Evolutionary conservation across 1,140 invertebrate species (phyloP).

Genomic region (Apis florea): DNA sequence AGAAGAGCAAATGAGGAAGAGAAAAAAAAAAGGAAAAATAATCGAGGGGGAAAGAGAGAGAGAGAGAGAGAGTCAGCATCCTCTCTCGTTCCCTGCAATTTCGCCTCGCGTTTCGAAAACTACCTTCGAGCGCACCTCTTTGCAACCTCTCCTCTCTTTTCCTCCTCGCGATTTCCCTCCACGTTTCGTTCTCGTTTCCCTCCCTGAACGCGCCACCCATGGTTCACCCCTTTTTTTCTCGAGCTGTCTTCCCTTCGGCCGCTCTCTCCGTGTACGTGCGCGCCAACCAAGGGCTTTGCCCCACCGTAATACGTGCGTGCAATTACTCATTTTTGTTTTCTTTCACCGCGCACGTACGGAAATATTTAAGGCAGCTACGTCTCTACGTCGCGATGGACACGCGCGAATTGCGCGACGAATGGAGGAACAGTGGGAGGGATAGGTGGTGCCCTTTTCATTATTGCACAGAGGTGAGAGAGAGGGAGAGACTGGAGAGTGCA

Average conservation of each 20-base stretch:
- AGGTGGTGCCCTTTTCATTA: constrained; percentile 11
- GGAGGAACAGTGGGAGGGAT: not conserved
- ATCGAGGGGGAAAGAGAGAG: constrained; percentile 16
- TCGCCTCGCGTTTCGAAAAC: constrained; percentile 59
- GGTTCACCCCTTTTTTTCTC: constrained; percentile 19
- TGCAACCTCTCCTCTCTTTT: not conserved
- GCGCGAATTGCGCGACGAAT: constrained; percentile 7
- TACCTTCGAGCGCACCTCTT: constrained; percentile 35
- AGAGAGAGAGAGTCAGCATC: constrained; percentile 27
- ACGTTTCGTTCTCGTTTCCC: not conserved
- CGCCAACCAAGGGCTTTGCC: constrained; percentile 43
- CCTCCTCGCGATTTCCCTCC: constrained; percentile 14
- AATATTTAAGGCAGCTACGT: constrained; percentile 63
- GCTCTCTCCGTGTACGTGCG: constrained; percentile 22
- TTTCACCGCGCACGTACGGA: constrained; percentile 58
- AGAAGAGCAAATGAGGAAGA: not conserved
- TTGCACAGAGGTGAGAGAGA: not conserved
- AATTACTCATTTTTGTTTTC: constrained; percentile 61
- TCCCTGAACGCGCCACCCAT: not conserved
- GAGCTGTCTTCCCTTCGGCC: constrained; percentile 27
- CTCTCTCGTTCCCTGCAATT: constrained; percentile 56
- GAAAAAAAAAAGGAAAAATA: not conserved
- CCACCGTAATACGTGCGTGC: constrained; percentile 59
- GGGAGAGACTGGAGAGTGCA: too few species aligned
- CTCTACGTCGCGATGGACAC: constrained; percentile 49